Evolutionary conservation across 2,888 invertebrate species (phyloP).

Genomic region (Lysandra coridon): DNA sequence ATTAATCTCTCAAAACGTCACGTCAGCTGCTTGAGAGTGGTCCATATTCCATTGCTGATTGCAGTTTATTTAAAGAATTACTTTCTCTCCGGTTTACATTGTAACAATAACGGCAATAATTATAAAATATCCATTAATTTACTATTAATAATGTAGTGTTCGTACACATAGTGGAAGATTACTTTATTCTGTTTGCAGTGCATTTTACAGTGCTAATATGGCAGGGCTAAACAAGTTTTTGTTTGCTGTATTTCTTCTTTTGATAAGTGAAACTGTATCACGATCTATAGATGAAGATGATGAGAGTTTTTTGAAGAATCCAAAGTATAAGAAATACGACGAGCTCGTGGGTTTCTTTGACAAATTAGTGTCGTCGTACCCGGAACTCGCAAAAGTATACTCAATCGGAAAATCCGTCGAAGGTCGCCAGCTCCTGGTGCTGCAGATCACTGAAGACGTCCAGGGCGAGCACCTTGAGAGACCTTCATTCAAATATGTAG

Average conservation of each 20-base stretch:
- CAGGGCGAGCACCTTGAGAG: constrained; percentile 77
- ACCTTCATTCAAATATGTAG: constrained; percentile 96
- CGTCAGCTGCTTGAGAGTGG: constrained; percentile 14
- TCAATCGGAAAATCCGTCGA: constrained; percentile 92
- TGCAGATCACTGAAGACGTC: constrained; percentile 90
- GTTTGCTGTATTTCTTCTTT: constrained; percentile 59
- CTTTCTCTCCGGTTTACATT: neutral
- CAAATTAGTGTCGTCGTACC: constrained; percentile 82
- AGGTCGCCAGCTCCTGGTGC: constrained; percentile 88
- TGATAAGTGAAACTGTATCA: constrained; percentile 57
- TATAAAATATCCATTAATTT: neutral
- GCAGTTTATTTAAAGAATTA: neutral
- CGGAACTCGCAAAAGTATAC: constrained; percentile 85
- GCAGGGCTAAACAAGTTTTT: constrained; percentile 46
- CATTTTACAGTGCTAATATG: constrained; percentile 23
- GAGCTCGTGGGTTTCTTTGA: constrained; percentile 84
- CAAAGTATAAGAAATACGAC: constrained; percentile 85
- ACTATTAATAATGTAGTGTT: constrained; percentile 17
- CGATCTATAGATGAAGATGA: constrained; percentile 60
- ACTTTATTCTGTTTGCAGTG: neutral
- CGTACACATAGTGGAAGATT: neutral
- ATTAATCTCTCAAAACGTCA: constrained; percentile 2
- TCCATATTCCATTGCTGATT: neutral
- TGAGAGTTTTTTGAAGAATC: constrained; percentile 80
- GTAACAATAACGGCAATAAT: neutral